phyloP scores from a whole-genome alignment of 2,113 vertebrate species.

The Bubo blakistoni region DNA sequence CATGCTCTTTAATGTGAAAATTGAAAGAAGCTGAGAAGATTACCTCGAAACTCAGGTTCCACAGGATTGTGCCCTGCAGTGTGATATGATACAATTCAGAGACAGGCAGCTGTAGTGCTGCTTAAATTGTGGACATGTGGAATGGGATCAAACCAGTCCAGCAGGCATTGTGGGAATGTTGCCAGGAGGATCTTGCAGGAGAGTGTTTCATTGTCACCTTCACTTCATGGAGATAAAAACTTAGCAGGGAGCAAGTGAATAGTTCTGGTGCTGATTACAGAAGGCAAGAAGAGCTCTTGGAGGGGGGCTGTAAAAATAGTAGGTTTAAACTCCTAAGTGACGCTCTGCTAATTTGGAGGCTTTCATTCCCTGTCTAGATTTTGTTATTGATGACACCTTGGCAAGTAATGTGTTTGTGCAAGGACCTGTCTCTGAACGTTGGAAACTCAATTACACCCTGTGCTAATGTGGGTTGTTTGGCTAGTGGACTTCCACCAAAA shows the following conservation, averaged over 20 bases:
- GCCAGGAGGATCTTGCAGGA: constrained; percentile 56
- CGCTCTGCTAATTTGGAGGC: constrained; percentile 53
- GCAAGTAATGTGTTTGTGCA: constrained; percentile 37
- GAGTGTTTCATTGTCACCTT: constrained; percentile 74
- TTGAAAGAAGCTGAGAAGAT: constrained; percentile 66
- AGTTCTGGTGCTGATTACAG: constrained; percentile 59
- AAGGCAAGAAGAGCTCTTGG: constrained; percentile 43
- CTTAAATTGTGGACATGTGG: constrained; percentile 64
- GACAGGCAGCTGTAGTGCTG: constrained; percentile 1
- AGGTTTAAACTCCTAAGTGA: constrained; percentile 54
- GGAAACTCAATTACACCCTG: constrained; percentile 40
- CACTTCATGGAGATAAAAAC: constrained; percentile 63
- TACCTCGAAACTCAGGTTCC: constrained; percentile 46
- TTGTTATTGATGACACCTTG: constrained; percentile 58
- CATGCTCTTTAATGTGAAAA: constrained; percentile 68
- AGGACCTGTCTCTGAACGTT: constrained; percentile 16
- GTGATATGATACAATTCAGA: constrained; percentile 12
- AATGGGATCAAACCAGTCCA: constrained; percentile 62
- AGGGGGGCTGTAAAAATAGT: constrained; percentile 60
- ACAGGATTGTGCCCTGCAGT: constrained; percentile 31
- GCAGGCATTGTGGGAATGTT: constrained; percentile 38
- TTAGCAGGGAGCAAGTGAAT: constrained; percentile 58
- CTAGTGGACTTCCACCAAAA: not conserved
- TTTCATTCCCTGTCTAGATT: constrained; percentile 59
- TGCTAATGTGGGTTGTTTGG: constrained; percentile 27